Evolutionary conservation across 2,888 invertebrate species (phyloP), one percentile per base, ranked within the genome.

Genomic region (Leptopterna dolabrata): DNA sequence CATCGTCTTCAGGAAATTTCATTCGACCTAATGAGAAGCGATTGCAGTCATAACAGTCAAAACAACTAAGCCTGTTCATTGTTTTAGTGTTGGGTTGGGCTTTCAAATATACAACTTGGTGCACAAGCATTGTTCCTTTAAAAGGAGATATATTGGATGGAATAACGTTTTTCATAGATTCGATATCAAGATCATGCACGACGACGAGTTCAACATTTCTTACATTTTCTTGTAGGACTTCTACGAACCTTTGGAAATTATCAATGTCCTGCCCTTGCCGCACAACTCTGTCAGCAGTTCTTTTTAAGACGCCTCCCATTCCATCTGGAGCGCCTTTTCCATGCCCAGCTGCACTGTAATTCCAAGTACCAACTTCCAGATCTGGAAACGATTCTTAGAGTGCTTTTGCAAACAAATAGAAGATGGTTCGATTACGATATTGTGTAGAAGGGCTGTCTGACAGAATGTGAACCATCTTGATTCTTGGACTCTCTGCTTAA

Each of bases 1-100:
- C 36, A 36, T 36, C 36, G 4, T 36, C 36, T 36, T 2, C 36
- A 36, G 36, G 89, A 89, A 78, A 87, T 63, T 89, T n/a, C 63
- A 86, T 30, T 63, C 73, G 29, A 70, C 63, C 29, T 36, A 78
- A 27, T 63, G 13, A 16, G 80, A 41, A 29, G 36, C 45, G 41
- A 24, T 51, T 9, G 27, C 81, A 81, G 30, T 43, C 14, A 13
- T 16, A 47, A 47, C 43, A 81, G n/a, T 71, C 24, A 45, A 76
- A 76, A 30, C 76, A 29, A 16, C 76, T 76, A 27, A 76, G 76
- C 7, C 16, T 24, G 6, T 16, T 13, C 76, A 76, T 76, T 7
- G 9, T 6, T 7, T 14, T 6, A 4, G 36, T 19, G 41, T 71
- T 24, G 2, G 24, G 11, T 6, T 71, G 7, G 6, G 6, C 30